These are phyloP conservation scores for Salvelinus sp. DNA, from an alignment of 2,113 vertebrate genomes.

Conservation along the genomic window DNA sequence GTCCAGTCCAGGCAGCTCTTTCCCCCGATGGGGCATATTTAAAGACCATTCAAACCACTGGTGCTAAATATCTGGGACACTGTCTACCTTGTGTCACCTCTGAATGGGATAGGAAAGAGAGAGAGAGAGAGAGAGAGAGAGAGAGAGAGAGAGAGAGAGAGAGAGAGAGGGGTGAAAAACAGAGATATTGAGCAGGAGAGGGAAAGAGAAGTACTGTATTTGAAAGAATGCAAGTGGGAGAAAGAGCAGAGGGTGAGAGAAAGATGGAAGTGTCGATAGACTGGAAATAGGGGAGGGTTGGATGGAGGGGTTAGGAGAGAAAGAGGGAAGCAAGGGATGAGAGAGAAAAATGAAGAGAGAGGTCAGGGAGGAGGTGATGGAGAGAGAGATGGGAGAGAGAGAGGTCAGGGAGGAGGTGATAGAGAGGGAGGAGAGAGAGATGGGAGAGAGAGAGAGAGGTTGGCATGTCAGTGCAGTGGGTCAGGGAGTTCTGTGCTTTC, in stretches of 20 bases:
- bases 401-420: background rate
- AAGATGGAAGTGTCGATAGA: background rate
- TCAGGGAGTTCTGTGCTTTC: background rate
- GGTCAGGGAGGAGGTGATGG: background rate
- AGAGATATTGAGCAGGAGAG: background rate
- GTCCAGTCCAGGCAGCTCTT: no score
- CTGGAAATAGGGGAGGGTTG: background rate
- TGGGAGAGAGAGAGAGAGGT: background rate
- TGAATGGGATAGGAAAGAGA: background rate
- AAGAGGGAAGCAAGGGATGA: background rate
- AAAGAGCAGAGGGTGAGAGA: background rate
- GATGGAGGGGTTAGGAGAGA: background rate
- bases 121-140: background rate
- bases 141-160: background rate
- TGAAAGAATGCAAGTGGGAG: background rate
- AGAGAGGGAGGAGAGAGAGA: background rate
- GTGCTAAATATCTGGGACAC: conserved; percentile 2
- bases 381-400: no score
- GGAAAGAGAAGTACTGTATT: background rate
- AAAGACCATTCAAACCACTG: conserved; percentile 14
- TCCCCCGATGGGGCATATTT: background rate
- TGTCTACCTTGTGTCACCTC: background rate
- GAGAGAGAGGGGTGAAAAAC: conserved; percentile 10
- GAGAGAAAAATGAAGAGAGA: background rate
- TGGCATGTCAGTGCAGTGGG: background rate